These are phyloP conservation scores for Tinamus guttatus DNA, from an alignment of 2,113 vertebrate genomes.

Conservation along the genomic window DNA sequence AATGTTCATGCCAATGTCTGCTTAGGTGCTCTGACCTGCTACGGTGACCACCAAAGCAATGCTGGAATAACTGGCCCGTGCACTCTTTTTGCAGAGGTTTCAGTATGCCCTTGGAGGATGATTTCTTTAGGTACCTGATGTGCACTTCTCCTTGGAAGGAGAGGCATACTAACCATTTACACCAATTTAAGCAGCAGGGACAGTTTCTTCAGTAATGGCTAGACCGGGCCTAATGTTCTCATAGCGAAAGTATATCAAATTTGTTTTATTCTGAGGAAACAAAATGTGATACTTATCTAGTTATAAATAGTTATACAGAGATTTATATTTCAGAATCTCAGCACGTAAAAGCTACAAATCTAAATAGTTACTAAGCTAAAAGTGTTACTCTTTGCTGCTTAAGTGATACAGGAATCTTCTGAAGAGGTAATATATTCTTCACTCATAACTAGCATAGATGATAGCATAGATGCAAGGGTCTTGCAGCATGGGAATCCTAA, in stretches of 20 bases:
- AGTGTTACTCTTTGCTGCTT: constrained; percentile 8
- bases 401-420: constrained; percentile 13
- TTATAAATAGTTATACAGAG: background rate
- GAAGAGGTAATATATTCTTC: constrained; percentile 11
- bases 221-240: background rate
- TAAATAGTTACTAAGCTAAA: constrained; percentile 23
- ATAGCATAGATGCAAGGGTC: background rate
- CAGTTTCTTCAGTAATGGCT: background rate
- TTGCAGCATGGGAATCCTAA: background rate
- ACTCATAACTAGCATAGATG: constrained; percentile 30
- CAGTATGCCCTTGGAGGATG: background rate
- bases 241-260: background rate
- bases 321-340: background rate
- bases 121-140: background rate
- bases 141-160: background rate
- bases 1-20: background rate
- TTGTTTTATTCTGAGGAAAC: background rate
- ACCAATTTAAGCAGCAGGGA: background rate
- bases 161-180: background rate
- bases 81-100: background rate
- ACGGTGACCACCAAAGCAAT: background rate
- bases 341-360: background rate
- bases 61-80: background rate
- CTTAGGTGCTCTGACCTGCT: background rate
- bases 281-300: background rate